These are phyloP conservation scores for Etheostoma spectabile DNA, from an alignment of 2,113 vertebrate genomes.

Conservation along the genomic window DNA sequence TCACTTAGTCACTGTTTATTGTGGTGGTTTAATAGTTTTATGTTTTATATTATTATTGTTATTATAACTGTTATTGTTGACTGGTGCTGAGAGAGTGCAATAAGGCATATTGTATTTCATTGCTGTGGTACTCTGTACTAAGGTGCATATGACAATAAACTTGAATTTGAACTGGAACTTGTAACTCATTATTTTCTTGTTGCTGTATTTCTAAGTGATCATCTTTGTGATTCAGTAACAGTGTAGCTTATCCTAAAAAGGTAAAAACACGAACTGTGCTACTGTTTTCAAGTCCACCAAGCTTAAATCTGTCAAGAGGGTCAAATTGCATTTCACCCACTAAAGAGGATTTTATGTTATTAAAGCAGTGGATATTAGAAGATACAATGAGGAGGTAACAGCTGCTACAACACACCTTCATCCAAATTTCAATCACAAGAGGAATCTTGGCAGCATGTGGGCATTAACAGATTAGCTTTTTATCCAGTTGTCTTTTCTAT, in stretches of 20 bases:
- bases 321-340: background rate
- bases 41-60: too few relatives aligned
- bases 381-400: background rate
- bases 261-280: background rate
- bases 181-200: background rate
- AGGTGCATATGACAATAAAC: too few relatives aligned
- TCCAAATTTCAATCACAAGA: background rate
- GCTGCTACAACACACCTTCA: background rate
- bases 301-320: background rate
- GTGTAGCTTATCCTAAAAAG: background rate
- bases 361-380: background rate
- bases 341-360: background rate
- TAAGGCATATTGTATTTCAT: too few relatives aligned
- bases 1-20: too few relatives aligned
- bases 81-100: too few relatives aligned
- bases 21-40: too few relatives aligned
- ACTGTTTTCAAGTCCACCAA: slow-evolving; percentile 10
- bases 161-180: too few relatives aligned
- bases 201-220: background rate
- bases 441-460: background rate
- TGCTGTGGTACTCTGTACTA: too few relatives aligned
- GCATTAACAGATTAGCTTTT: background rate
- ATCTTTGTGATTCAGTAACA: background rate
- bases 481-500: background rate
- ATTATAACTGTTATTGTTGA: too few relatives aligned